Base-by-base conservation (phyloP, 2,888 invertebrate genomes). In the Elaeidobius kamerunicus region DNA sequence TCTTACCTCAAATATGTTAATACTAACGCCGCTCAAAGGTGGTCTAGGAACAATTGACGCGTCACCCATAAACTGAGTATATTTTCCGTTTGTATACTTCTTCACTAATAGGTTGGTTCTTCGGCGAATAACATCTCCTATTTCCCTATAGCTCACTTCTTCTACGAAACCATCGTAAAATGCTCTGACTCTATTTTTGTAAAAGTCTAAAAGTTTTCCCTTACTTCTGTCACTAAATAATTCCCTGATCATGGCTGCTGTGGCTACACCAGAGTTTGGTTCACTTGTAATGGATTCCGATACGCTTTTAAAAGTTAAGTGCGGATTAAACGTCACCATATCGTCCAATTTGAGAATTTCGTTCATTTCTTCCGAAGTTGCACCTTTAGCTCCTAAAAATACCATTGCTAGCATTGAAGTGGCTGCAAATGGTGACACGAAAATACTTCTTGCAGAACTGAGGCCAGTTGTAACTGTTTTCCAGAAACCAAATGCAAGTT, bases 321-420 rank as follows among this genome's bases (percentile, higher is more conserved):
- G 92, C 0, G 92, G 92, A 71, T 92, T 93, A 65, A 93, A 92
- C 0, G 90, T 89, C 0, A 90, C 85, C 82, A 91, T 89, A 59
- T 92, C 90, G 67, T 92, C 92, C 12, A 92, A 74, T 63, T 84
- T 83, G 0, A 92, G 74, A 9, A 92, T 82, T 65, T 91, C 90
- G 67, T 92, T 91, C 87, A 93, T 90, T 77, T 91, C 90, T 0
- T 88, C 90, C 0, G 92, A 91, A 0, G 92, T 92, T 2, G 88
- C 82, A 1, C 91, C 91, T 60, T 88, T 79, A 0, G 92, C 91
- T 0, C 91, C 91, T 63, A 92, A 78, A 69, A 91, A 92, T 54
- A 92, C 85, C 91, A 92, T 91, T 0, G 91, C 89, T n/a, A 92
- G 71, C 74, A 90, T 81, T 1, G 91, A 91, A 1, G 88, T 88